These are phyloP conservation scores for Zelostemma sp. DNA, from an alignment of 1,140 invertebrate genomes.

Conservation along the genomic window DNA sequence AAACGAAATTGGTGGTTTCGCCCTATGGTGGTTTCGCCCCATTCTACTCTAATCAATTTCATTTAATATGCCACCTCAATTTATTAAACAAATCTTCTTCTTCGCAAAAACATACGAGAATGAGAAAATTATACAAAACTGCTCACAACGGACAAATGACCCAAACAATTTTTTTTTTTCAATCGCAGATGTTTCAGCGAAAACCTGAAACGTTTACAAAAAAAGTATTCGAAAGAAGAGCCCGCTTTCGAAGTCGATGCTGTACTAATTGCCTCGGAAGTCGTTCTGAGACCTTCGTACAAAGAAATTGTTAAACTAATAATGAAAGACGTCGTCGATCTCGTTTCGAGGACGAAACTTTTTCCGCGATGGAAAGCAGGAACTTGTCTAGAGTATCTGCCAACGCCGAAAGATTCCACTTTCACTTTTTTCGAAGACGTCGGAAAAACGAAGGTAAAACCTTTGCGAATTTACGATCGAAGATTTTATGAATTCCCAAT, in stretches of 20 bases:
- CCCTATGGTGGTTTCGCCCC: too few species aligned
- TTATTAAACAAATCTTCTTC: too few species aligned
- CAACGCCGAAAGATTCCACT: slow-evolving; percentile 72
- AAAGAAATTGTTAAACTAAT: slow-evolving; percentile 84
- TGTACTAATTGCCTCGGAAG: slow-evolving; percentile 78
- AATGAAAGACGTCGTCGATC: slow-evolving; percentile 75
- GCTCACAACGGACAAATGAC: too few species aligned
- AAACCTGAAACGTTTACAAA: slow-evolving; percentile 80
- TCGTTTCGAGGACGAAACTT: slow-evolving; percentile 76
- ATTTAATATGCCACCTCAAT: too few species aligned
- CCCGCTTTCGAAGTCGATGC: slow-evolving; percentile 85
- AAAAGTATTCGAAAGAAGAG: slow-evolving; percentile 72
- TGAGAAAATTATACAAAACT: too few species aligned
- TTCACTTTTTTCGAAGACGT: slow-evolving; percentile 85
- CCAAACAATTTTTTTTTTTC: too few species aligned
- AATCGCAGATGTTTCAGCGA: slow-evolving; percentile 73
- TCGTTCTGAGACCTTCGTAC: slow-evolving; percentile 79
- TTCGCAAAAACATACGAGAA: too few species aligned
- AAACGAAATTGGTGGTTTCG: too few species aligned
- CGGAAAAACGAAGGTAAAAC: slow-evolving; percentile 70
- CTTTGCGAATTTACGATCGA: background rate
- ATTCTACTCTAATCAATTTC: too few species aligned
- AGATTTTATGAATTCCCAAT: background rate
- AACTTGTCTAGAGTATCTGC: slow-evolving; percentile 81
- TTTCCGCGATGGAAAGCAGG: slow-evolving; percentile 88